These are phyloP conservation scores for Philopotamus ludificatus DNA, from an alignment of 1,140 invertebrate genomes.

Conservation along the genomic window DNA sequence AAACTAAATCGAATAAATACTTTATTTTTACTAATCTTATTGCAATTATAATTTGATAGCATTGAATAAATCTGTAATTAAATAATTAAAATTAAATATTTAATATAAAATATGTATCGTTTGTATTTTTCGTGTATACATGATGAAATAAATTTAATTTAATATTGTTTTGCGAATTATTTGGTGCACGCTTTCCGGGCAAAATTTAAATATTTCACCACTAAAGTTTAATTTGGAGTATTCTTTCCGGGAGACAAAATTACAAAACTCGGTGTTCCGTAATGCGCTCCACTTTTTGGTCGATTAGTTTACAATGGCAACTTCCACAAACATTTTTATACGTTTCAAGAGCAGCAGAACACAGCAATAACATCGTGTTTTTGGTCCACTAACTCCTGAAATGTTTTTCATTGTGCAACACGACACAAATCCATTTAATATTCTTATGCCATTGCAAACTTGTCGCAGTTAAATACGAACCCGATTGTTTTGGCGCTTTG, in stretches of 20 bases:
- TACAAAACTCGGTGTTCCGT: slow-evolving; percentile 18
- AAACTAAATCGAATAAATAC: too few species aligned
- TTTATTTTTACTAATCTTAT: too few species aligned
- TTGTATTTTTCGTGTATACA: too few species aligned
- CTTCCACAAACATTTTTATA: slow-evolving; percentile 22
- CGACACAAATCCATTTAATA: slow-evolving; percentile 6
- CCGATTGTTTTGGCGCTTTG: neutral
- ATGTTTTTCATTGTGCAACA: slow-evolving; percentile 1
- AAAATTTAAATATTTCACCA: too few species aligned
- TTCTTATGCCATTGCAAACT: neutral
- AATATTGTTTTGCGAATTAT: too few species aligned
- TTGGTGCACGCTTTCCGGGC: too few species aligned
- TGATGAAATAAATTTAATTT: too few species aligned
- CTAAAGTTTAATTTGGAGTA: neutral
- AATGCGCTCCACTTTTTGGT: slow-evolving; percentile 27
- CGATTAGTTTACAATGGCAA: slow-evolving; percentile 25
- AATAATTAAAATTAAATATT: too few species aligned
- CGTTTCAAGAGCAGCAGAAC: slow-evolving; percentile 19
- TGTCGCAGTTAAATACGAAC: neutral
- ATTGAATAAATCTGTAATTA: too few species aligned
- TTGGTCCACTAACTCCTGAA: slow-evolving; percentile 15
- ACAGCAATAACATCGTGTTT: slow-evolving; percentile 22
- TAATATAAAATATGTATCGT: too few species aligned
- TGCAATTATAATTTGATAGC: too few species aligned
- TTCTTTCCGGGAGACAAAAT: neutral